Evolutionary conservation across 2,888 invertebrate species (phyloP).

Genomic region (Thalpophila matura): DNA sequence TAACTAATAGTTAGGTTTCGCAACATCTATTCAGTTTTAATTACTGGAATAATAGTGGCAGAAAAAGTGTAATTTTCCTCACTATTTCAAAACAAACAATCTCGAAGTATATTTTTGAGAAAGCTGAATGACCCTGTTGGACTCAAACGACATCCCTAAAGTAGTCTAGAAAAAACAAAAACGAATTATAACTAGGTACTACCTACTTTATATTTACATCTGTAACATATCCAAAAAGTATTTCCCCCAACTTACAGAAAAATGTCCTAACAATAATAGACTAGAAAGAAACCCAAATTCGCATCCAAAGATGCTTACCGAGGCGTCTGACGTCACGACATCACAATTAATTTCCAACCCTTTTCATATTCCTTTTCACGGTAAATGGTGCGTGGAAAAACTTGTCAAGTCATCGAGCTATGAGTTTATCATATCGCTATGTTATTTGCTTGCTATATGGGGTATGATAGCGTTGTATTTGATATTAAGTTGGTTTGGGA

Average conservation of each 20-base stretch:
- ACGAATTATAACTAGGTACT: background rate
- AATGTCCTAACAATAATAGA: slow-evolving; percentile 45
- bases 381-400: slow-evolving; percentile 80
- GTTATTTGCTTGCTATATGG: slow-evolving; percentile 39
- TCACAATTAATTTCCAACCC: slow-evolving; percentile 81
- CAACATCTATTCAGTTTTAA: too few species aligned
- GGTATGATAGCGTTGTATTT: slow-evolving; percentile 30
- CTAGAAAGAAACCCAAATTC: slow-evolving; percentile 48
- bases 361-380: slow-evolving; percentile 75
- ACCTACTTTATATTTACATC: background rate
- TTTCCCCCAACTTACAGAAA: slow-evolving; percentile 16
- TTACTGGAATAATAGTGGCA: too few species aligned
- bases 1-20: too few species aligned
- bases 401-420: slow-evolving; percentile 70
- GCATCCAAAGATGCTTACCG: slow-evolving; percentile 51
- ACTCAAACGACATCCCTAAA: background rate
- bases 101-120: background rate
- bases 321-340: slow-evolving; percentile 76
- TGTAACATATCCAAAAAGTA: slow-evolving; percentile 11
- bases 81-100: background rate
- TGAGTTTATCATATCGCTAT: slow-evolving; percentile 59
- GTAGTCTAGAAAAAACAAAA: background rate
- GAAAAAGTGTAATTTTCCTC: background rate
- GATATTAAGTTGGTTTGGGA: slow-evolving; percentile 24
- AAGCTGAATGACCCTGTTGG: background rate